Evolutionary conservation across 2,113 vertebrate genomes (phyloP), one percentile per base, ranked within the genome.

Genomic region (Callionymus lyra): DNA sequence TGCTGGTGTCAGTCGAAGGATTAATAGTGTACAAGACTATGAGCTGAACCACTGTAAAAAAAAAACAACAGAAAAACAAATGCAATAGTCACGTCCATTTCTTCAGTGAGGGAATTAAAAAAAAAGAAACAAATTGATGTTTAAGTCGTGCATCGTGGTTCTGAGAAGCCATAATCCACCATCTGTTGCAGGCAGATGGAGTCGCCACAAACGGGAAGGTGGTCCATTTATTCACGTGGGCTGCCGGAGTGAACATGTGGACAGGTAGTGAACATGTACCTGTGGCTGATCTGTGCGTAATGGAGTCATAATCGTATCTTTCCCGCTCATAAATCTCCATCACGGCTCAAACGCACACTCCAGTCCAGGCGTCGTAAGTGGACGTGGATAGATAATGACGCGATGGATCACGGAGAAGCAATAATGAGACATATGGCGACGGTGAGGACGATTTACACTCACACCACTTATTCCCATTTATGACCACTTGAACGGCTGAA

Each of bases 311-410:
- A 59, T 58, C 37, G 41, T 46, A 16, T 34, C 47, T 44, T 33
- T 41, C 34, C 41, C 16, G 52, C 16, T 49, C 50, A 68, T 73
- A 57, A 62, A 71, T 77, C 59, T 65, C 33, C 53, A 53, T 69
- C 46, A 59, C 6, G 48, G 21, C 34, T 36, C 37, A 31, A 41
- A 33, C 49, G 38, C 32, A 36, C 43, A 15, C 12, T 34, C 15
- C 42, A 44, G 31, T 37, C 14, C 3, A 17, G 41, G 40, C 36
- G 35, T 33, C 44, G 31, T 18, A 21, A 10, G 35, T 37, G 19
- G 52, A 51, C 54, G 27, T 54, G 38, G 38, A 34, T 44, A 16
- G 38, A 42, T 59, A 53, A 56, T 44, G 54, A 44, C 6, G 27
- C 16, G 16, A 62, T 55, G 58, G 63, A 59, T 68, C 48, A 59